Base-by-base conservation (phyloP, 2,888 invertebrate species). In the Ceraclea dissimilis region DNA sequence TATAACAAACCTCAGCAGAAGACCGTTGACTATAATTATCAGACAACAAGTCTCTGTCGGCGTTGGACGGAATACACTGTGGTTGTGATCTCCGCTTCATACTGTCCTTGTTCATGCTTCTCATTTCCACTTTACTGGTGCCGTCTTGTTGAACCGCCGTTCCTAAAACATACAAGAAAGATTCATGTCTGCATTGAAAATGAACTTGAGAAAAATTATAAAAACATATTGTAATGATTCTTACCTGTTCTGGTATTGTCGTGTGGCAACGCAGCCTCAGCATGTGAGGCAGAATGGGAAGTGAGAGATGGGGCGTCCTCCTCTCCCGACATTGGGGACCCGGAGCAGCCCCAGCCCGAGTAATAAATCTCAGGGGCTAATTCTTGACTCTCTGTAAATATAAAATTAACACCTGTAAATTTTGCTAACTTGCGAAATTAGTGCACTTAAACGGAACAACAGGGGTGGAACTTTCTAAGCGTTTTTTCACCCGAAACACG, bases 1-100 rank as follows among this genome's bases (percentile, higher is more conserved):
- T 22, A 39, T 18, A 48, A 67, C 71, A 66, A 59, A 78, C 78
- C 59, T 78, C 78, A 1, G 76, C 77, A 0, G 78, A 78, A 1
- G 77, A 77, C 0, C 78, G 66, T 2, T 77, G 68, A 61, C 77
- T 77, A 64, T 76, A 78, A 70, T 78, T 78, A 62, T 78, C 77
- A 0, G 76, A 76, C 48, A 73, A 74, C 47, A 72, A 71, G 63
- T 77, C 76, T 0, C 70, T 64, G 48, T 75, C 75, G 18, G 69
- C 69, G 0, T 72, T 66, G 39, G 70, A 69, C 5, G 69, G 66
- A 44, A 72, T 73, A 64, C 66, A 73, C 22, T 69, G 64, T 8
- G 71, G 71, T 19, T 70, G 59, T 1, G 74, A 72, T 62, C 66
- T 65, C 11, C 75, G 70, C 54, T 71, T 72, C 4, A 67, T 71